These are phyloP conservation scores for Enteromius mattozi DNA, from an alignment of 2,797 vertebrate species.

Conservation along the genomic window DNA sequence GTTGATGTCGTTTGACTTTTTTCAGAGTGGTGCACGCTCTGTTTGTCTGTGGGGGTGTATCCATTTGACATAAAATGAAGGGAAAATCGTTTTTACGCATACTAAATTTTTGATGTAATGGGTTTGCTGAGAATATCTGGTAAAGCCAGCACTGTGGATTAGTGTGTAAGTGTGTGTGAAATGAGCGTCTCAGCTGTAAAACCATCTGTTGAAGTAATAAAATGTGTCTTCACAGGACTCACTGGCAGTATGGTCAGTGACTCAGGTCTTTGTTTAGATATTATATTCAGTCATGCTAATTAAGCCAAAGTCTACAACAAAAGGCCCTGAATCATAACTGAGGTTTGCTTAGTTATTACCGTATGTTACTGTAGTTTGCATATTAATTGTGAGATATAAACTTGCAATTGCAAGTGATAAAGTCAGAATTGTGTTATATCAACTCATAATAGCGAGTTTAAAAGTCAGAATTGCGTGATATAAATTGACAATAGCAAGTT, in stretches of 20 bases:
- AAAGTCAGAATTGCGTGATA: no score
- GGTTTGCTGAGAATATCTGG: background rate
- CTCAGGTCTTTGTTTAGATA: background rate
- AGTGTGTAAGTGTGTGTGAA: constrained; percentile 14
- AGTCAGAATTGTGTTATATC: no score
- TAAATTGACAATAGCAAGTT: no score
- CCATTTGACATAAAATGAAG: background rate
- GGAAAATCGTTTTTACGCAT: background rate
- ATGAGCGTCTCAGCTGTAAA: background rate
- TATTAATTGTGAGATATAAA: background rate
- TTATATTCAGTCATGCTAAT: background rate
- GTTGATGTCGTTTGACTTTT: background rate
- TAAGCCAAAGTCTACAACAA: background rate
- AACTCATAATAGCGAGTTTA: no score
- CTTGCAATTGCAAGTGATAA: no score
- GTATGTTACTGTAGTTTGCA: background rate
- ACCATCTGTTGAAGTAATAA: constrained; percentile 36
- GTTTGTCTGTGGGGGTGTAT: background rate
- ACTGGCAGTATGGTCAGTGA: background rate
- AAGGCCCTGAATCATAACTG: background rate
- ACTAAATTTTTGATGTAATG: background rate
- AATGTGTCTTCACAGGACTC: background rate
- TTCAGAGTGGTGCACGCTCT: background rate
- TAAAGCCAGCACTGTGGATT: background rate
- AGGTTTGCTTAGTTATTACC: background rate